Conservation (phyloP, 2,797 vertebrate genomes). For the Rhincodon typus region DNA sequence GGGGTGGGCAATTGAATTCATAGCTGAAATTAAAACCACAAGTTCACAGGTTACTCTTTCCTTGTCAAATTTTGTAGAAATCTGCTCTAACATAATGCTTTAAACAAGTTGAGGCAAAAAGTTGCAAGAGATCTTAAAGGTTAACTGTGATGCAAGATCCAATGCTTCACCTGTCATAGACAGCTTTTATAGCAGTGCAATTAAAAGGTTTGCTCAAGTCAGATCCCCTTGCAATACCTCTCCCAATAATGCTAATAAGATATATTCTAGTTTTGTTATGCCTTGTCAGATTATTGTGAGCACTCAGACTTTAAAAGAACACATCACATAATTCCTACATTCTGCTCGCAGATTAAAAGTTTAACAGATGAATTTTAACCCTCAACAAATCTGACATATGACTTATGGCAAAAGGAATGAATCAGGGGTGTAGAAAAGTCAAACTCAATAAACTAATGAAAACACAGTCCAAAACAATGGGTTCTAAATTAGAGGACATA, state of each 20-base stretch:
- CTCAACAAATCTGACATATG: neutral
- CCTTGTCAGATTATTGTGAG: neutral
- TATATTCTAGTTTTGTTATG: neutral
- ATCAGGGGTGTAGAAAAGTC: neutral
- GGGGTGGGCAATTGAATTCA: neutral
- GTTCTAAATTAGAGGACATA: neutral
- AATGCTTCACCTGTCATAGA: neutral
- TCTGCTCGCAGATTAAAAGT: neutral
- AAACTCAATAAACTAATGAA: neutral
- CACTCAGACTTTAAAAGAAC: neutral
- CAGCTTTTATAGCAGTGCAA: no score
- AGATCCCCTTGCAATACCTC: neutral
- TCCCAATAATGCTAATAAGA: neutral
- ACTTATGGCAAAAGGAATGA: neutral
- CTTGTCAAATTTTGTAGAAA: neutral
- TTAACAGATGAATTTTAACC: neutral
- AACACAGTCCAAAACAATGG: neutral
- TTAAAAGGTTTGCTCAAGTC: neutral
- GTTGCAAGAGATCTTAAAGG: neutral
- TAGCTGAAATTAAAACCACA: neutral
- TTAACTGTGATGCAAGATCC: constrained; percentile 6
- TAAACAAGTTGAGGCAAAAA: neutral
- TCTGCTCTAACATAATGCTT: neutral
- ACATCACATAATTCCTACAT: neutral
- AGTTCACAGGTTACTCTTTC: neutral